A percentile compares a stretch with the other conserved stretches of the same genome.
Evolutionary conservation across 2,888 invertebrate species (phyloP).

Genomic region (Cistogaster globosa): DNA sequence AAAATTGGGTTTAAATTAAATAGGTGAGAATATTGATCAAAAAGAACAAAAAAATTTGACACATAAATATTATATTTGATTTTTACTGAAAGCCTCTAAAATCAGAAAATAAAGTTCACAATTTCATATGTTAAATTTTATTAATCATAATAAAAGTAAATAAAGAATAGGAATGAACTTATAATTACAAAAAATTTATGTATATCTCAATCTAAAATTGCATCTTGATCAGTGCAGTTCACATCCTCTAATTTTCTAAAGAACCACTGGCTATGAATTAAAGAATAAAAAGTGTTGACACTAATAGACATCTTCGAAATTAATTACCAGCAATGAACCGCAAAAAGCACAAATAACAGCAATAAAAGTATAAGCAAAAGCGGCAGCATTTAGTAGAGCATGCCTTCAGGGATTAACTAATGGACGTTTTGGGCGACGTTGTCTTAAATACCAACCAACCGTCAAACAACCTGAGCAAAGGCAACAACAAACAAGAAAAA

Average conservation of each 20-base stretch:
- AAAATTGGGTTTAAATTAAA: too few relatives aligned
- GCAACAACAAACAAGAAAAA: slow-evolving; percentile 45
- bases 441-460: slow-evolving; percentile 66
- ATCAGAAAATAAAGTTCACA: too few relatives aligned
- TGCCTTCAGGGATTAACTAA: slow-evolving; percentile 58
- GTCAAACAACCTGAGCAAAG: slow-evolving; percentile 60
- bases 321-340: slow-evolving; percentile 78
- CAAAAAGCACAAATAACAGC: slow-evolving; percentile 72
- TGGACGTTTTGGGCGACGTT: slow-evolving; percentile 63
- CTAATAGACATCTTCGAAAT: slow-evolving; percentile 75
- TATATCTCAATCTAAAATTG: slow-evolving; percentile 23
- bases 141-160: too few relatives aligned
- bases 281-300: slow-evolving; percentile 53
- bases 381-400: slow-evolving; percentile 29
- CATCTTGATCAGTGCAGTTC: background rate
- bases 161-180: too few relatives aligned
- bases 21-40: too few relatives aligned
- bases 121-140: too few relatives aligned
- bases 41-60: too few relatives aligned
- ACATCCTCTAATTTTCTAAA: background rate
- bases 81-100: too few relatives aligned
- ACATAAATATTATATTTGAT: too few relatives aligned
- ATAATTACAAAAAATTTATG: background rate
- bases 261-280: background rate
- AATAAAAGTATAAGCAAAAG: slow-evolving; percentile 28